Evolutionary conservation across 1,140 invertebrate genomes (phyloP), one percentile per base, ranked within the genome.

Genomic region (Zelostemma sp.): DNA sequence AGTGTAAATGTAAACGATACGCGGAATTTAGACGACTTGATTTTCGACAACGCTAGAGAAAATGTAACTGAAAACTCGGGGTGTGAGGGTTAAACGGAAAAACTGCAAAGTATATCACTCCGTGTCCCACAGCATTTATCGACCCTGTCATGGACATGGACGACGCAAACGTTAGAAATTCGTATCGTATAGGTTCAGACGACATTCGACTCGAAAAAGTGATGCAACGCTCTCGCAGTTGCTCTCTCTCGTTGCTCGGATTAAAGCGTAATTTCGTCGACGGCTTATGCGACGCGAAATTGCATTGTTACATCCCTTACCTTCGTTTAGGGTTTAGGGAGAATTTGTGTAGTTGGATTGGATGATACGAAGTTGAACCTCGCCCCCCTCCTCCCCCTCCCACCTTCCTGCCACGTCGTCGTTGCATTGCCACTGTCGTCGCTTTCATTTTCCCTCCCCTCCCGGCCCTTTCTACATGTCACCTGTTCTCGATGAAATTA

Each of bases 211-310:
- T 61, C 56, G 43, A 53, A 59, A 69, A 72, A 62, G 49, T 46
- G 56, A 57, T 33, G 66, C 15, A 48, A 43, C 16, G 19, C 19
- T 25, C 43, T 21, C 18, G 9, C 38, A 55, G 57, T 14, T 18
- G 54, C 57, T 66, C 21, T 53, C 57, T 66, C 58, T 66, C 57
- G 59, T 68, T 59, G 64, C 54, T 57, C 56, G 76, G 80, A 83
- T 83, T 83, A 83, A 81, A 81, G 74, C 75, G 80, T 81, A 83
- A 82, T 83, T 83, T 82, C 67, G 78, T 76, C 78, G 74, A 59
- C 76, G 79, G 81, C 78, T 80, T 83, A 81, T 77, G 80, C 78
- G 75, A 79, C 72, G 73, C 77, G 77, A 82, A 83, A 83, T 82
- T 83, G 79, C 79, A 77, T 81, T 81, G 81, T 83, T 83, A 81